Evolutionary conservation across 2,797 vertebrate genomes (phyloP), one percentile per base, ranked within the genome.

Genomic region (Cossypha caffra): DNA sequence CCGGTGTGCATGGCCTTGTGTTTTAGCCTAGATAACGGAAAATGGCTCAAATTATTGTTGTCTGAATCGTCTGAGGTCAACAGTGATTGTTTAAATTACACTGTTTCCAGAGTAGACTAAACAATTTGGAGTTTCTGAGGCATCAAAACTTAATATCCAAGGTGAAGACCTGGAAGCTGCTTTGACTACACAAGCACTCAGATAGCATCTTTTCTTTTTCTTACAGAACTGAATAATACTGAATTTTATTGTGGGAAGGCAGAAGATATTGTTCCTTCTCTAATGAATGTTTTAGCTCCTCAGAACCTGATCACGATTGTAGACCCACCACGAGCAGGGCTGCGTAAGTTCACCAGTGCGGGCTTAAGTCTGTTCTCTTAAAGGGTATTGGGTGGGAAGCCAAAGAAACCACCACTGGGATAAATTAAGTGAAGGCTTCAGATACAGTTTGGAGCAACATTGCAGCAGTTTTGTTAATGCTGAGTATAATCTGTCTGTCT

Each of bases 201-300:
- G 3, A 2, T 35, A n/a, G 35, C 9, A 7, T 13, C 3, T 76
- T 35, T 45, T 50, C 7, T 10, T 66, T 35, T 40, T 28, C 54
- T 73, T 20, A 8, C 64, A 99, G 99, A 98, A 35, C 95, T 99
- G 54, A 98, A 5, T 63, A 99, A 99, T 9, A 92, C 98, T 2
- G 99, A 99, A 95, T 99, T 99, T 97, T 98, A 99, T 75, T 99
- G 99, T 37, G 99, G 99, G 67, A 99, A 99, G 93, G 99, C 99
- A 0, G 99, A 99, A 95, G 99, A 99, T 35, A 95, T 99, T 63
- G 99, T 99, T 78, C 99, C 99, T 42, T 96, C 97, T 62, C 95
- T 99, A 20, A 98, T 99, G 88, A 99, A 98, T 9, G 61, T 98
- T 24, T 89, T 99, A 2, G 98, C 98, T 16, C 98, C 98, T 5